Percentiles rank a stretch among this genome's conserved stretches.
Evolutionary conservation across 2,113 vertebrate genomes (phyloP).

Genomic region (Elephas maximus): DNA sequence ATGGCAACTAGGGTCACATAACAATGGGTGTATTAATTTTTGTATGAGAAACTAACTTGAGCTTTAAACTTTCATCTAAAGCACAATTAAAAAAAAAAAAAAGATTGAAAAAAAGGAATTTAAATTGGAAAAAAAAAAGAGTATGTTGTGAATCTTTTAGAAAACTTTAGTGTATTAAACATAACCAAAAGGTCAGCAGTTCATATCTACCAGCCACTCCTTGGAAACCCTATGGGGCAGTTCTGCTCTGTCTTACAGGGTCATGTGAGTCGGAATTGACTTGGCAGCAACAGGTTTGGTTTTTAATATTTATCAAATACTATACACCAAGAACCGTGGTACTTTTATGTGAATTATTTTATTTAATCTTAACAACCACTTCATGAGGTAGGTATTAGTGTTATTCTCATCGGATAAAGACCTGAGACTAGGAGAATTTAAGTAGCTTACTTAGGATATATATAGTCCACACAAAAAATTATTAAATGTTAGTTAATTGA

Average conservation of each 20-base stretch:
- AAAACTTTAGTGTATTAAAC: conserved; percentile 50
- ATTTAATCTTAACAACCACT: conserved; percentile 8
- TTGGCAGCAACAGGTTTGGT: no score
- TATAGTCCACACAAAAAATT: conserved; percentile 11
- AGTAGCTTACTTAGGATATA: conserved; percentile 9
- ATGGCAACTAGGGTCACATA: no score
- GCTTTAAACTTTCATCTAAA: no score
- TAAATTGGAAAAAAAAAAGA: background rate
- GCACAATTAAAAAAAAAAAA: no score
- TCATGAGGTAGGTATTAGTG: conserved; percentile 28
- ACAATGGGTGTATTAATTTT: no score
- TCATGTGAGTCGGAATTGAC: no score
- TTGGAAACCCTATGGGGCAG: no score
- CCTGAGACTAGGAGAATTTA: conserved; percentile 38
- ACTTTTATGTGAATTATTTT: background rate
- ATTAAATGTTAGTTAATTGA: conserved; percentile 28
- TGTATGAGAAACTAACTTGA: no score
- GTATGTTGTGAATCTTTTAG: background rate
- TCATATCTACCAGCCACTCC: no score
- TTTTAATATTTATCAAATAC: background rate
- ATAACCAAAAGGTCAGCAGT: background rate
- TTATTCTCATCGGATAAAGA: conserved; percentile 22
- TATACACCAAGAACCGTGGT: background rate
- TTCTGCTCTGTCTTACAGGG: no score
- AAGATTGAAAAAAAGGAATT: no score